These are phyloP conservation scores for Lycaon pictus DNA, from an alignment of 2,113 vertebrate species.

Conservation along the genomic window DNA sequence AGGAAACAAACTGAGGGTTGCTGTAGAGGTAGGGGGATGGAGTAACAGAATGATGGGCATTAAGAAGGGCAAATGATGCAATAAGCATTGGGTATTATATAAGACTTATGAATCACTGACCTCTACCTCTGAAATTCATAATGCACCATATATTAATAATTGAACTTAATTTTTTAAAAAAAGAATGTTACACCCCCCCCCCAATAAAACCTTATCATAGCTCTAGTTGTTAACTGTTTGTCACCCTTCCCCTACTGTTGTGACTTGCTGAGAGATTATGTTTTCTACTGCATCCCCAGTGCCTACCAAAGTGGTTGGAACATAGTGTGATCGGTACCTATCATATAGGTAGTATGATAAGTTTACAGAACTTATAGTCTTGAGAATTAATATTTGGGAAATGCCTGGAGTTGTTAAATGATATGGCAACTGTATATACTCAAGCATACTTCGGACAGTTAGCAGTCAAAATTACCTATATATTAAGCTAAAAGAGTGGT, in stretches of 20 bases:
- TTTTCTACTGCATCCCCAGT: neutral
- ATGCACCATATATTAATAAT: no score
- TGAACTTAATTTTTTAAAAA: no score
- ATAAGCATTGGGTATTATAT: no score
- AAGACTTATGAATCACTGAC: no score
- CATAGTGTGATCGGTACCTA: neutral
- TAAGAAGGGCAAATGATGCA: no score
- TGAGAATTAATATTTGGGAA: neutral
- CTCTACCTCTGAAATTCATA: no score
- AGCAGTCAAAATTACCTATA: neutral
- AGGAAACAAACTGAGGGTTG: no score
- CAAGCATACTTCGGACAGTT: neutral
- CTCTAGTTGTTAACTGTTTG: neutral
- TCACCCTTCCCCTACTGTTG: neutral
- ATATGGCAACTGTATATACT: neutral
- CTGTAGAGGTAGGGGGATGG: no score
- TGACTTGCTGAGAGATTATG: neutral
- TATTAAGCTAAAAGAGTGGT: neutral
- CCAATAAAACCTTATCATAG: neutral
- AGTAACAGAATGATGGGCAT: no score
- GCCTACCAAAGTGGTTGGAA: no score
- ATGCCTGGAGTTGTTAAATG: neutral
- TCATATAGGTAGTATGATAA: neutral
- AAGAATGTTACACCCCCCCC: no score
- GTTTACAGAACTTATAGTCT: neutral